Evolutionary conservation across 2,888 invertebrate genomes (phyloP).

Genomic region (Pristionchus exspectatus): DNA sequence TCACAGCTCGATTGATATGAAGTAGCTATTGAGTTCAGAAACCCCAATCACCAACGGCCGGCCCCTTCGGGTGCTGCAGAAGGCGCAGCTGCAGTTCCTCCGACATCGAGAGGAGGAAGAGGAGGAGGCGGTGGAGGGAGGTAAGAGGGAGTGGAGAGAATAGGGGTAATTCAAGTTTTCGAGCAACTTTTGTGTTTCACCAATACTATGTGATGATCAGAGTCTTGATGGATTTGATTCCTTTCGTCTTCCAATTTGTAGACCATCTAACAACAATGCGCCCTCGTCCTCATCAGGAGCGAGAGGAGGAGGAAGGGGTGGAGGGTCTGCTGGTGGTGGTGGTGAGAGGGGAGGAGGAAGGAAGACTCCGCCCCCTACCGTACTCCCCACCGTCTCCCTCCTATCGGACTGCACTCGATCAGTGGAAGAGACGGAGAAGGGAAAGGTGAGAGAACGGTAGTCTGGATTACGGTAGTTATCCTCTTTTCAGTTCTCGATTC

Average conservation of each 20-base stretch:
- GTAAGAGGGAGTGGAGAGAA: slow-evolving; percentile 11
- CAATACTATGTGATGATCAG: not conserved
- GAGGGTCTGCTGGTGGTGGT: not conserved
- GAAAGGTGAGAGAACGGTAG: slow-evolving; percentile 15
- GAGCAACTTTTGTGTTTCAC: not conserved
- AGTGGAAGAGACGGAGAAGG: slow-evolving; percentile 40
- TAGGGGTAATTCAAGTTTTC: not conserved
- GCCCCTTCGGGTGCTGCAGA: not conserved
- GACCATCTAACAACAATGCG: not conserved
- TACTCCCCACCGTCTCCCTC: not conserved
- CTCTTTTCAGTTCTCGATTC: slow-evolving; percentile 36
- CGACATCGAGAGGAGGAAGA: slow-evolving; percentile 1
- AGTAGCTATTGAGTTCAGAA: not conserved
- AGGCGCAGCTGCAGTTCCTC: not conserved
- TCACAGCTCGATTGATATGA: too few relatives aligned
- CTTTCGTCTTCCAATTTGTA: not conserved
- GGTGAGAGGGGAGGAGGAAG: slow-evolving; percentile 36
- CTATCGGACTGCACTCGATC: slow-evolving; percentile 13
- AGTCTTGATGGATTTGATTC: not conserved
- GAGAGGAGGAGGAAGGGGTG: slow-evolving; percentile 3
- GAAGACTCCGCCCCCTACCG: slow-evolving; percentile 34
- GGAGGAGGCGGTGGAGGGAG: not conserved
- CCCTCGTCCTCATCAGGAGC: slow-evolving; percentile 14
- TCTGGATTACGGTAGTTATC: not conserved
- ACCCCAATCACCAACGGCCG: not conserved